Base-by-base conservation (phyloP, 2,888 invertebrate genomes). In the Neoitamus cyanurus region DNA sequence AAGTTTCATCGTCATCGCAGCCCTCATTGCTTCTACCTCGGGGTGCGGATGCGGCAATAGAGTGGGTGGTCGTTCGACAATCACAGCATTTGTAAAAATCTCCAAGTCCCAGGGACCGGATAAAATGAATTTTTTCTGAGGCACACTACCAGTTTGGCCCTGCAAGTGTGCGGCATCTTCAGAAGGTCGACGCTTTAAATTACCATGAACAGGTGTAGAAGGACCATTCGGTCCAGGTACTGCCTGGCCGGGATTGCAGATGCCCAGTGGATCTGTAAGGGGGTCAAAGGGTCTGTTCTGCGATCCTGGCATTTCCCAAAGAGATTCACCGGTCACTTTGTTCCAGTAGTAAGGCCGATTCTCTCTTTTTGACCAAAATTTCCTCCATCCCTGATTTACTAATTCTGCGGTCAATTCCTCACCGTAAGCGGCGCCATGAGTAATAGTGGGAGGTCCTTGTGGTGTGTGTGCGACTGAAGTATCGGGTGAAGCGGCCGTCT, bases 301-400 rank as follows among this genome's bases (percentile, higher is more conserved):
- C 9, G 94, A 91, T n/a, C 94, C 93, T 13, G 98, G 98, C 94
- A 97, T 94, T 90, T 99, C 98, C 99, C 99, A 99, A 88, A 98
- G 92, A n/a, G 98, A 98, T 92, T 98, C 97, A 83, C 98, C 97
- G 0, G 97, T 97, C 30, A 96, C 92, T 92, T 98, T 98, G 90
- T 99, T 99, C 97, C 98, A 99, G 92, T 96, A 99, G 91, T 99
- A 99, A 1, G 97, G 97, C 34, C 98, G 93, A 90, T 96, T 97
- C 91, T 99, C 98, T 83, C 98, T 93, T 89, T 97, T 97, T 25
- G 98, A 98, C 98, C 98, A 99, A 91, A 97, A 98, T 89, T 97
- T 97, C 86, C 98, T 94, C 99, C 99, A 99, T 4, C 98, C 99
- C 89, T 97, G 97, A 89, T 96, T 96, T 6, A 94, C 91, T 5